Conservation (phyloP, 2,113 vertebrate species). For the Trichomycterus rosablanca region DNA sequence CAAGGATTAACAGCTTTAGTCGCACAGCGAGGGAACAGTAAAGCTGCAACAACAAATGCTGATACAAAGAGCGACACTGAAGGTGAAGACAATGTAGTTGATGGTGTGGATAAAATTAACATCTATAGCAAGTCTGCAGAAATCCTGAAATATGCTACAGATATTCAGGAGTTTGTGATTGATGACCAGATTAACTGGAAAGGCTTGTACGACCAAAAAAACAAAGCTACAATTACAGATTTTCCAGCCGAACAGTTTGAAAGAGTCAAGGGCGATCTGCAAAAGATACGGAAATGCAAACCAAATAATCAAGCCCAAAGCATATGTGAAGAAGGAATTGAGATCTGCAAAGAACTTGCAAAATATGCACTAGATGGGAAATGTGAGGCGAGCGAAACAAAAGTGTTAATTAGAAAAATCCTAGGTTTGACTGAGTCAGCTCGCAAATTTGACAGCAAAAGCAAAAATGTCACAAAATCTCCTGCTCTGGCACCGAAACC, state of each 20-base stretch:
- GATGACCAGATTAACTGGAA: slow-evolving; percentile 16
- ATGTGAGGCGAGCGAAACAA: neutral
- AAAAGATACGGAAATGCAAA: slow-evolving; percentile 1
- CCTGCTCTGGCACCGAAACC: slow-evolving; percentile 20
- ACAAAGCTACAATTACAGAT: neutral
- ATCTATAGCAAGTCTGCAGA: slow-evolving; percentile 27
- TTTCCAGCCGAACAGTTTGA: neutral
- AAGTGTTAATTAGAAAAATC: neutral
- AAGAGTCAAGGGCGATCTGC: neutral
- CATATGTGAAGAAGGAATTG: slow-evolving; percentile 13
- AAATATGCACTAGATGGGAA: slow-evolving; percentile 3
- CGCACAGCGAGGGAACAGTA: neutral
- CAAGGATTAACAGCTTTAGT: neutral
- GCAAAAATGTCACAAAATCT: slow-evolving; percentile 24
- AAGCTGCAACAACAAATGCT: neutral
- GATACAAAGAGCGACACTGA: accelerated
- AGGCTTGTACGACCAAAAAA: slow-evolving; percentile 21
- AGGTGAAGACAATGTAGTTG: neutral
- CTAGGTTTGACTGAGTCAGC: neutral
- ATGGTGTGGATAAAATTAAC: slow-evolving; percentile 6
- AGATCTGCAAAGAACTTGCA: slow-evolving; percentile 29
- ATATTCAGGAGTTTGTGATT: neutral
- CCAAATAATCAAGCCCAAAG: neutral
- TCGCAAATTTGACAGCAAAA: slow-evolving; percentile 31
- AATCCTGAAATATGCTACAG: neutral